phyloP scores from a whole-genome alignment of 2,888 invertebrate genomes.

The Baronia brevicornis region DNA sequence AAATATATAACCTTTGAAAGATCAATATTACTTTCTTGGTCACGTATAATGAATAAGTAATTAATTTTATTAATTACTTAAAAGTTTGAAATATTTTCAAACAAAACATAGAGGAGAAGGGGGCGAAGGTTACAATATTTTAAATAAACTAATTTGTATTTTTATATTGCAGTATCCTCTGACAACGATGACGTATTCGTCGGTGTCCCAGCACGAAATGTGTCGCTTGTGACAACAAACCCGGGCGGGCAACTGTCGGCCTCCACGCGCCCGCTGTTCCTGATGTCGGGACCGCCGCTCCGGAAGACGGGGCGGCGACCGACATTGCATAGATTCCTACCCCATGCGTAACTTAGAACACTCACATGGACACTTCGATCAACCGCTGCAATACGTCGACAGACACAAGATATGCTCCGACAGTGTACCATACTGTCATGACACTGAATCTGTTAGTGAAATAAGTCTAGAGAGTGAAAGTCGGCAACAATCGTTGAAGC shows the following conservation, averaged over 20 bases:
- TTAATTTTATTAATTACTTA: too few species aligned
- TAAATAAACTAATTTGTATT: too few species aligned
- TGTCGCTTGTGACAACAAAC: constrained; percentile 81
- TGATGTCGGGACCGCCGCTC: constrained; percentile 63
- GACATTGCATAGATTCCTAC: constrained; percentile 36
- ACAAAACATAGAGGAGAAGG: too few species aligned
- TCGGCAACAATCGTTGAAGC: constrained; percentile 47
- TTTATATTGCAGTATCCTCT: constrained; percentile 64
- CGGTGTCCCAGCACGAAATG: constrained; percentile 79
- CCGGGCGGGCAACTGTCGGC: constrained; percentile 55
- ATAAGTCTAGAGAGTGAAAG: constrained; percentile 61
- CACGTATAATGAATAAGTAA: too few species aligned
- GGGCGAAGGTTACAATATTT: too few species aligned
- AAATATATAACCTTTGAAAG: too few species aligned
- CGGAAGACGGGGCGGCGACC: constrained; percentile 40
- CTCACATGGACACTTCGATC: constrained; percentile 43
- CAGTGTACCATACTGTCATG: constrained; percentile 39
- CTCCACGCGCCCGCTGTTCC: constrained; percentile 53
- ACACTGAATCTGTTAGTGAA: constrained; percentile 61
- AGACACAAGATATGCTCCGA: constrained; percentile 36
- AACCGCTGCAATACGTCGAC: constrained; percentile 49
- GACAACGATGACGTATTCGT: constrained; percentile 77
- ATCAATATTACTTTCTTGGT: too few species aligned
- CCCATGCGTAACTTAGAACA: constrained; percentile 46
- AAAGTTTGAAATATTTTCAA: too few species aligned